A percentile compares a stretch with the other conserved stretches of the same genome.
These are phyloP conservation scores for Rhadina sibilatrix DNA, from an alignment of 2,113 vertebrate species.

Conservation along the genomic window DNA sequence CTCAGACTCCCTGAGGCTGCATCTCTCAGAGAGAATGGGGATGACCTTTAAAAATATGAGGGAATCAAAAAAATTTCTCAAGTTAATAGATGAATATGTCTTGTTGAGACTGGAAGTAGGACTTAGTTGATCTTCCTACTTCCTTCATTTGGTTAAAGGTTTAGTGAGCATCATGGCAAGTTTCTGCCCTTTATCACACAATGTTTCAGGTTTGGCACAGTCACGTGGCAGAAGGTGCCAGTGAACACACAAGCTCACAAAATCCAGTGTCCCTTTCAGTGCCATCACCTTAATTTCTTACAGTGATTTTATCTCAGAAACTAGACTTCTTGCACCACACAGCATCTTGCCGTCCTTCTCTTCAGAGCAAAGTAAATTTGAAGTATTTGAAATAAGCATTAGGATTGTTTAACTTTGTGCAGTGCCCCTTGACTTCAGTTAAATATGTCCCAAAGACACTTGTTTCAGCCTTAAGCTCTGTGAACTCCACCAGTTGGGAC, in stretches of 20 bases:
- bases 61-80: not conserved
- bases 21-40: not conserved
- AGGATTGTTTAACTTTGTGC: not conserved
- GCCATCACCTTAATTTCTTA: not conserved
- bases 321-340: not conserved
- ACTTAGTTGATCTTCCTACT: not conserved
- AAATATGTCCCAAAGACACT: not conserved
- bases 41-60: not conserved
- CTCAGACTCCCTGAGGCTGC: not conserved
- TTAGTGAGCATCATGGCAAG: not conserved
- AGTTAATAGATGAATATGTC: not conserved
- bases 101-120: not conserved
- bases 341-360: not conserved
- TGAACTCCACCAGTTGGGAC: not conserved
- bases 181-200: not conserved
- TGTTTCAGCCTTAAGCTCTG: not conserved
- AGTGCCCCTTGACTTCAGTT: not conserved
- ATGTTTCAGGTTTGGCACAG: not conserved
- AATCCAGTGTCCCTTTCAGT: not conserved
- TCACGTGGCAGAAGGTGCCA: not conserved
- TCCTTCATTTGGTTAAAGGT: not conserved
- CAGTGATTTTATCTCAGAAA: not conserved
- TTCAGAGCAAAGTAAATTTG: not conserved
- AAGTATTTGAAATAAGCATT: not conserved
- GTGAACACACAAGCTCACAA: not conserved